These are phyloP conservation scores for Petrophora chlorosata DNA, from an alignment of 2,888 invertebrate genomes.

Conservation along the genomic window DNA sequence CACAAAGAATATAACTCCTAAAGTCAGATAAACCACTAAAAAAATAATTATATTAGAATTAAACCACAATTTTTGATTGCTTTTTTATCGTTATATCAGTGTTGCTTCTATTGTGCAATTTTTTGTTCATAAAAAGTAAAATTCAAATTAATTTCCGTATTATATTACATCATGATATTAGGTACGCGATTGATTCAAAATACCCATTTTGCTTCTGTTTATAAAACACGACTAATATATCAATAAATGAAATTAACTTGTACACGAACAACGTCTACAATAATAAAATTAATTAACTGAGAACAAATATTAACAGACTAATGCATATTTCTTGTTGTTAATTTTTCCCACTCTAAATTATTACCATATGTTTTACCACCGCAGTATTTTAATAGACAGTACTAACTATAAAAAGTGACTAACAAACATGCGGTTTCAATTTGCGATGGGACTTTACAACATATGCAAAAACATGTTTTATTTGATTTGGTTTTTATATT, in stretches of 20 bases:
- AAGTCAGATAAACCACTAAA: no score
- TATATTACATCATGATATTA: background rate
- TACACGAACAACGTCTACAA: no score
- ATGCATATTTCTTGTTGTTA: slow-evolving; percentile 48
- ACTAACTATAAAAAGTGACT: slow-evolving; percentile 31
- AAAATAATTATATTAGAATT: no score
- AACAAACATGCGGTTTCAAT: slow-evolving; percentile 61
- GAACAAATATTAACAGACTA: slow-evolving; percentile 30
- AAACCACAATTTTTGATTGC: no score
- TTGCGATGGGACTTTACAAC: slow-evolving; percentile 34
- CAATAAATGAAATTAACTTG: no score
- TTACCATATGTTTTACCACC: slow-evolving; percentile 58
- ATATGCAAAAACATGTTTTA: slow-evolving; percentile 13
- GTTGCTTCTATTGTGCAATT: no score
- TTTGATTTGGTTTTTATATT: background rate
- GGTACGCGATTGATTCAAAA: background rate
- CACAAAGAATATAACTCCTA: no score
- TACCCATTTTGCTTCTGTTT: no score
- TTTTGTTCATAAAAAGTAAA: background rate
- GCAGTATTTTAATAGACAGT: slow-evolving; percentile 53
- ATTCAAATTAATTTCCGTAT: background rate
- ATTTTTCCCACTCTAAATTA: slow-evolving; percentile 52
- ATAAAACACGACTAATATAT: background rate
- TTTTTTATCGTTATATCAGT: no score
- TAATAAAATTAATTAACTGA: background rate